Evolutionary conservation across 2,888 invertebrate genomes (phyloP).

Genomic region (Limenitis camilla): DNA sequence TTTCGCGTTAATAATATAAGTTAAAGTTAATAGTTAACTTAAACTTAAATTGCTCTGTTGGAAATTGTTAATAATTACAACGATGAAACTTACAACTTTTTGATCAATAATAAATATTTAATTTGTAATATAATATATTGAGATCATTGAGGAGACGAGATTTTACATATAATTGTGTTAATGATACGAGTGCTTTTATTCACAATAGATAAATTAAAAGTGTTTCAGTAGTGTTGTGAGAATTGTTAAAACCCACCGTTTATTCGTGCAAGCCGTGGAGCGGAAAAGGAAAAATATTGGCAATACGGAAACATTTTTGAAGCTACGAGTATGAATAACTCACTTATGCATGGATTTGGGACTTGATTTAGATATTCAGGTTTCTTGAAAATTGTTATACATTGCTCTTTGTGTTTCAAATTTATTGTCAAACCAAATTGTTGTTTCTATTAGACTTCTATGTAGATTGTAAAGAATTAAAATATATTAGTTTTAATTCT

Average conservation of each 20-base stretch:
- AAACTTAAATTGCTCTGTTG: too few species aligned
- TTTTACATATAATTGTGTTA: too few species aligned
- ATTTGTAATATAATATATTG: too few species aligned
- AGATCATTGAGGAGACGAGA: too few species aligned
- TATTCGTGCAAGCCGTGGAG: slow-evolving; percentile 21
- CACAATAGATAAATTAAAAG: slow-evolving; percentile 16
- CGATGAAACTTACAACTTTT: too few species aligned
- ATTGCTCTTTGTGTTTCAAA: background rate
- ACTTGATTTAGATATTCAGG: slow-evolving; percentile 8
- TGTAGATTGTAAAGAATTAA: too few species aligned
- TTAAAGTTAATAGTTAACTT: too few species aligned
- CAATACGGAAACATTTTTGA: slow-evolving; percentile 22
- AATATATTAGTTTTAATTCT: too few species aligned
- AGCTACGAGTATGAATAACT: slow-evolving; percentile 34
- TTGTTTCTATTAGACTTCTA: background rate
- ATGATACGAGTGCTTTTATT: background rate
- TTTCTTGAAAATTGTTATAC: slow-evolving; percentile 9
- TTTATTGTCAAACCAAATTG: background rate
- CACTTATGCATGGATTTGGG: slow-evolving; percentile 14
- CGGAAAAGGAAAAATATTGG: slow-evolving; percentile 25
- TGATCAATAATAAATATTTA: too few species aligned
- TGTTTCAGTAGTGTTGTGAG: slow-evolving; percentile 17
- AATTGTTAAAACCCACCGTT: slow-evolving; percentile 25
- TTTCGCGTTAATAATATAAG: too few species aligned
- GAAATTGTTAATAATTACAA: too few species aligned